Evolutionary conservation across 1,140 invertebrate genomes (phyloP).

Genomic region (Steinernema khuongi): DNA sequence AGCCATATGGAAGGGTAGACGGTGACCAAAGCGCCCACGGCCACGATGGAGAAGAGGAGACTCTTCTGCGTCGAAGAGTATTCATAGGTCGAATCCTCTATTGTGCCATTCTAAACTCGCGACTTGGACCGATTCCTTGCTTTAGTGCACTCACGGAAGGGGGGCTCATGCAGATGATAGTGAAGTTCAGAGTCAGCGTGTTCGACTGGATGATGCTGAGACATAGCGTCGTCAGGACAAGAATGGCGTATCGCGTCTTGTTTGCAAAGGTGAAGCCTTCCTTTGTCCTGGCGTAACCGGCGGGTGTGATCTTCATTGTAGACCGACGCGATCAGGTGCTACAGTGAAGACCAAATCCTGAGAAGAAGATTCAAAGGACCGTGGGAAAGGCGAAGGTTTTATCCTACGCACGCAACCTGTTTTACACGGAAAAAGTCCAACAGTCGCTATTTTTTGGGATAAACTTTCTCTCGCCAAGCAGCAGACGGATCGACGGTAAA

Average conservation of each 20-base stretch:
- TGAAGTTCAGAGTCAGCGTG: conserved; percentile 30
- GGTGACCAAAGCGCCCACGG: conserved; percentile 29
- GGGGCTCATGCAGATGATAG: conserved; percentile 33
- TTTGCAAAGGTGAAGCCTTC: conserved; percentile 21
- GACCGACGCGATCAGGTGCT: too few relatives aligned
- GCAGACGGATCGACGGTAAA: too few relatives aligned
- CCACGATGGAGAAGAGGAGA: conserved; percentile 23
- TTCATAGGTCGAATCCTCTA: conserved; percentile 15
- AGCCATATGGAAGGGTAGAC: conserved; percentile 25
- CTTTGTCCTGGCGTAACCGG: too few relatives aligned
- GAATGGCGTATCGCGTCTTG: conserved; percentile 25
- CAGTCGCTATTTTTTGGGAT: too few relatives aligned
- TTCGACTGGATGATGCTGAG: conserved; percentile 25
- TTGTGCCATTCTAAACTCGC: background rate
- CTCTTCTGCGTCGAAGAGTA: conserved; percentile 26
- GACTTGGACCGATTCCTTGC: background rate
- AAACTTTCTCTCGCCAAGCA: too few relatives aligned
- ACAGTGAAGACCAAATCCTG: too few relatives aligned
- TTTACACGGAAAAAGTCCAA: too few relatives aligned
- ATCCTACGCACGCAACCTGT: too few relatives aligned
- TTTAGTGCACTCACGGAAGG: background rate
- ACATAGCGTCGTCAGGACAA: conserved; percentile 23
- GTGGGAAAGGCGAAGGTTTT: too few relatives aligned
- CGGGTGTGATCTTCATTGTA: too few relatives aligned
- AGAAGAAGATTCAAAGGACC: too few relatives aligned